Evolutionary conservation across 2,113 vertebrate species (phyloP).

Genomic region (Engraulis encrasicolus): DNA sequence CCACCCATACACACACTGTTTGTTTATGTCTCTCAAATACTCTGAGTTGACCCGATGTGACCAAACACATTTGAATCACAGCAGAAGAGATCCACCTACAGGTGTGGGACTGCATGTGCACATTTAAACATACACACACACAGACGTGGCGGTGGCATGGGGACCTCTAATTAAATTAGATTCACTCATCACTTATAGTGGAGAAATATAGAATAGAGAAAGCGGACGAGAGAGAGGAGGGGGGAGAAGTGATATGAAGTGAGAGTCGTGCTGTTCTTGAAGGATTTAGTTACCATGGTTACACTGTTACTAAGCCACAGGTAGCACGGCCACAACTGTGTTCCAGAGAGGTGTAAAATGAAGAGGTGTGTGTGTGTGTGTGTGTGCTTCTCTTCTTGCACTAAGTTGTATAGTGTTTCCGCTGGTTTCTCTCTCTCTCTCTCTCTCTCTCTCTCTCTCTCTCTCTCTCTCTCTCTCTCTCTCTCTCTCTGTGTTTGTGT

Average conservation of each 20-base stretch:
- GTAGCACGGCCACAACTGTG: neutral
- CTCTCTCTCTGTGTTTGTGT: neutral
- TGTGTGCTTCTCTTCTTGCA: no score
- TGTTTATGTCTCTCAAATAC: no score
- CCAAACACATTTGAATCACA: no score
- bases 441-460: neutral
- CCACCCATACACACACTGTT: no score
- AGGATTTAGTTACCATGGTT: slow-evolving; percentile 59
- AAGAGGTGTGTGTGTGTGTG: neutral
- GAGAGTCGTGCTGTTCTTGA: slow-evolving; percentile 46
- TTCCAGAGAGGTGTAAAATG: neutral
- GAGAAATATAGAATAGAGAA: neutral
- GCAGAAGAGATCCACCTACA: no score
- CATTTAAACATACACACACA: slow-evolving; percentile 12
- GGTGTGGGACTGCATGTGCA: no score
- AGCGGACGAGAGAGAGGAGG: neutral
- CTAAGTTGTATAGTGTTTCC: no score
- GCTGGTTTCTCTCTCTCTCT: neutral
- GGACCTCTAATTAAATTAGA: neutral
- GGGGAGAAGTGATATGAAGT: neutral
- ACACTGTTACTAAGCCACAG: neutral
- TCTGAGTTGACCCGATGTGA: no score
- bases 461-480: no score
- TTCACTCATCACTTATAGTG: no score
- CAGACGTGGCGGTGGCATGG: neutral